Base-by-base conservation (phyloP, 1,140 invertebrate species). In the Littorina saxatilis region DNA sequence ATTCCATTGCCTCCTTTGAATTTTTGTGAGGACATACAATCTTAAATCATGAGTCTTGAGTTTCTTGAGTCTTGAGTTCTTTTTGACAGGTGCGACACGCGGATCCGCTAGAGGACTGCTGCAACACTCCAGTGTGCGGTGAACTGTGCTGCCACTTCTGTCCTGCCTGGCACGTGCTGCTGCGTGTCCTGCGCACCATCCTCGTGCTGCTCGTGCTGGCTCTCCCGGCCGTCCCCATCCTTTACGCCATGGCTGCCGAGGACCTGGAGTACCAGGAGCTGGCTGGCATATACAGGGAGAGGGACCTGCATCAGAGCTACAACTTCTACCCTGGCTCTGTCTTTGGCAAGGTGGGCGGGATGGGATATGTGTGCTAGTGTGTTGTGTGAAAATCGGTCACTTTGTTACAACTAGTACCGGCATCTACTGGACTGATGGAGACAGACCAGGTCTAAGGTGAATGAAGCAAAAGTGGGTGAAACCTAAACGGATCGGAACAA, bases 261-360 rank as follows among this genome's bases (percentile, higher is more conserved):
- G 39, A 75, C 52, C 72, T 81, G 29, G 50, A 74, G 20, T 81
- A 58, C 72, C 79, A 82, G 47, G 58, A 82, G 35, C 75, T 82
- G 47, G 63, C 39, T 15, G 17, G 43, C 13, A 47, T 66, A 11
- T 50, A 58, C 32, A 50, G 73, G 29, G 50, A 72, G 5, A 47
- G 66, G 2, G 81, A 76, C 9, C 76, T 82, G 0, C 11, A 52
- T 23, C 63, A 66, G 40, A 72, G 61, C n/a, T 82, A 78, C 68
- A 82, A 82, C 47, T 78, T 79, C 68, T 82, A 79, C 68, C 1
- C 35, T 20, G 81, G 81, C 4, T 2, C 13, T 11, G 29, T 79
- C 17, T 29, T 79, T 52, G 68, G 81, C 29, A 78, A 73, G 47
- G 81, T 82, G 43, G 3, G 35, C 35, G 63, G 20, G 63, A 23